Base-by-base conservation (phyloP, 2,888 invertebrate species). In the Allolobophora icterica region DNA sequence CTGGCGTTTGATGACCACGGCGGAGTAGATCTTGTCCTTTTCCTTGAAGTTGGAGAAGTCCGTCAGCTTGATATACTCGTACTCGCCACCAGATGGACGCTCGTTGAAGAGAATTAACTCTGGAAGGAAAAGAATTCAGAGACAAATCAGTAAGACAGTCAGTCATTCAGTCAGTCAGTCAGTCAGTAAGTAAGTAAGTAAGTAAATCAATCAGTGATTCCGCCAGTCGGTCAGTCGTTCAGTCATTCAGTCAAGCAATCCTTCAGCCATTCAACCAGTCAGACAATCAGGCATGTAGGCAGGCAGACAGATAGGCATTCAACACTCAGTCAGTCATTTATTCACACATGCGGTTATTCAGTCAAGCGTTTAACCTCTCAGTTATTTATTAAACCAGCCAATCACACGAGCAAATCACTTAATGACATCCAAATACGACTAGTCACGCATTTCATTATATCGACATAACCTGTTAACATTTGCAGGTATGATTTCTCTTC, bases 91-190 rank as follows among this genome's bases (percentile, higher is more conserved):
- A 38, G 87, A 87, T 38, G 87, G 87, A 21, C 34, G 34, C 87
- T 87, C 87, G 35, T 24, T 87, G 34, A 87, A 87, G 21, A 87
- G 87, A 8, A 87, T 87, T 15, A 87, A 24, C 87, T 87, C 87
- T 87, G 38, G 87, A 87, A 33, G 33, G 84, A 84, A 84, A 84
- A 4, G 71, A 71, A 71, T 71, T 0, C 71, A 71, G 71, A n/a
- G n/a, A 71, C 13, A 30, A 1, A n/a, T 71, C 8, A 38, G 38
- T 17, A 8, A 71, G 2, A 2, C 8, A 71, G 17, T 71, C 71
- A 71, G 13, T 71, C 30, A 71, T 8, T n/a, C n/a, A 71, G 13
- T 71, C n/a, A n/a, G 71, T 38, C 42, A 42, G 17, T 42, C 13
- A 42, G 42, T 38, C 38, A 38, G 38, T 38, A 3, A 38, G 38